Conservation (phyloP, 2,888 invertebrate genomes). For the Danaus chrysippus region DNA sequence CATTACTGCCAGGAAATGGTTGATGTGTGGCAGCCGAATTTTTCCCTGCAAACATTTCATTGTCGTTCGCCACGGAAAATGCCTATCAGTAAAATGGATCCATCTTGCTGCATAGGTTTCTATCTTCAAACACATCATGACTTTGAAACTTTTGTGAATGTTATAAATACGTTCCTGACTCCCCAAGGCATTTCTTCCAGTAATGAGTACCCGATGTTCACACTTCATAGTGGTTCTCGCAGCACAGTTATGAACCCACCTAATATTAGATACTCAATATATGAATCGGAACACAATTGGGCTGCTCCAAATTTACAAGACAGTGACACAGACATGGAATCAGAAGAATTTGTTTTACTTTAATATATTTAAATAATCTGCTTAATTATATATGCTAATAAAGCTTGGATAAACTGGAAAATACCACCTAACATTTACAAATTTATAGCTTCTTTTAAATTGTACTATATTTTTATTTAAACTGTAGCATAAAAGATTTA, state of each 20-base stretch:
- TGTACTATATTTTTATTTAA: no score
- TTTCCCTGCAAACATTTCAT: slow-evolving; percentile 89
- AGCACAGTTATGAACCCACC: slow-evolving; percentile 78
- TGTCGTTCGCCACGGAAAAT: slow-evolving; percentile 92
- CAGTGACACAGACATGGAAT: slow-evolving; percentile 83
- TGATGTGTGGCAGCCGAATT: slow-evolving; percentile 88
- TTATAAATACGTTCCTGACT: slow-evolving; percentile 79
- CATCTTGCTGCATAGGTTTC: slow-evolving; percentile 94
- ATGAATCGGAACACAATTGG: slow-evolving; percentile 76
- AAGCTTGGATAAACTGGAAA: slow-evolving; percentile 9
- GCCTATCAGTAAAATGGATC: slow-evolving; percentile 92
- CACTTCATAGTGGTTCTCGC: slow-evolving; percentile 86
- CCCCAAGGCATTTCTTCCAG: slow-evolving; percentile 69
- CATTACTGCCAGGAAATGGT: slow-evolving; percentile 96
- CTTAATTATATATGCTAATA: slow-evolving; percentile 2
- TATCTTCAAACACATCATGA: slow-evolving; percentile 88
- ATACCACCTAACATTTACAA: background rate
- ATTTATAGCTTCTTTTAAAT: no score
- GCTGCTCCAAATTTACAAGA: slow-evolving; percentile 68
- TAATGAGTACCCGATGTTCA: slow-evolving; percentile 90
- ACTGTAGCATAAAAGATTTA: no score
- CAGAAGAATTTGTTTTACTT: slow-evolving; percentile 86
- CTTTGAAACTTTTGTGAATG: slow-evolving; percentile 86
- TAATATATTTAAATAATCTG: slow-evolving; percentile 47
- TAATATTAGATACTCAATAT: slow-evolving; percentile 75